A percentile compares a stretch with the other conserved stretches of the same genome.
phyloP scores from a whole-genome alignment of 2,113 vertebrate species.

The Ailurus styani region DNA sequence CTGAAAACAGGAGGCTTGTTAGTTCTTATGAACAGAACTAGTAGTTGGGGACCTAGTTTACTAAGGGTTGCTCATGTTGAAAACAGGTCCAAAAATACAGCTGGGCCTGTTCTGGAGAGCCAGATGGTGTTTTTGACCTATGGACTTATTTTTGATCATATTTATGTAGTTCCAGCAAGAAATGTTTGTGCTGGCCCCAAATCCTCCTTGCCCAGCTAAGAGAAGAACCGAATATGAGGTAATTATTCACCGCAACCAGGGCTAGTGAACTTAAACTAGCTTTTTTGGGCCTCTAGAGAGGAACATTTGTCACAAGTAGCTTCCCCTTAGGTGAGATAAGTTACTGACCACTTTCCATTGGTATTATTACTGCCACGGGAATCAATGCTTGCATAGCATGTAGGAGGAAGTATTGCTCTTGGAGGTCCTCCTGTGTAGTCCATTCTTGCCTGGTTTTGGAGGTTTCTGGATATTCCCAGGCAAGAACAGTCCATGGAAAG shows the following conservation, averaged over 20 bases:
- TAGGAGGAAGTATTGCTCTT: not conserved
- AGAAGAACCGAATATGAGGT: not conserved
- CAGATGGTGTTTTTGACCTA: not conserved
- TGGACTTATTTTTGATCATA: not conserved
- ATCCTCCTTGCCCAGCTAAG: not conserved
- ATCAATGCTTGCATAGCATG: not conserved
- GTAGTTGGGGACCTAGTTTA: not conserved
- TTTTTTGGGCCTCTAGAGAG: not conserved
- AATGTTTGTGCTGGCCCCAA: not conserved
- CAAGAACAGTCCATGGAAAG: not conserved
- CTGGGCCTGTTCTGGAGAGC: not conserved
- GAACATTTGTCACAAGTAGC: not conserved
- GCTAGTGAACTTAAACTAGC: not conserved
- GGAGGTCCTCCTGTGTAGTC: not conserved
- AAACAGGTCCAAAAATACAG: not conserved
- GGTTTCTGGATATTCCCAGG: not conserved
- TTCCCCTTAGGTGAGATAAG: not conserved
- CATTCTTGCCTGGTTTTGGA: not conserved
- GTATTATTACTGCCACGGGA: not conserved
- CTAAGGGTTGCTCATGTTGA: not conserved
- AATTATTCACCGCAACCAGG: not conserved
- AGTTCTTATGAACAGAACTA: not conserved
- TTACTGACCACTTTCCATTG: not conserved
- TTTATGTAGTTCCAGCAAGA: not conserved
- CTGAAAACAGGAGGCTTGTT: not conserved